A percentile compares a stretch with the other conserved stretches of the same genome.
Evolutionary conservation across 1,140 invertebrate genomes (phyloP).

Genomic region (Chironomus tepperi): DNA sequence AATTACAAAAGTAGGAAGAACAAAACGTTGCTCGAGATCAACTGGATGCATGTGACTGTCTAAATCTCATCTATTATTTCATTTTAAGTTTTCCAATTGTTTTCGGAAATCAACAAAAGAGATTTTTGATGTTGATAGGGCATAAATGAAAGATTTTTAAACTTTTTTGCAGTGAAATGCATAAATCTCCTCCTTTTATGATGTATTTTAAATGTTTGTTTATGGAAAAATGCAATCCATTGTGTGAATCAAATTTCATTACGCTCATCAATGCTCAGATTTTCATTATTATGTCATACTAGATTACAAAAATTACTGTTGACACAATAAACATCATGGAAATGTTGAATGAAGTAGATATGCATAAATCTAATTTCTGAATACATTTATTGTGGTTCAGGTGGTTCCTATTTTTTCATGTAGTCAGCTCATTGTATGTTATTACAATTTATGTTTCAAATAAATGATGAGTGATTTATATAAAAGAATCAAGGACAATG

Average conservation of each 20-base stretch:
- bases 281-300: slow-evolving; percentile 3
- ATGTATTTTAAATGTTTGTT: slow-evolving; percentile 19
- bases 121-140: not conserved
- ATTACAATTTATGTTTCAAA: too few relatives aligned
- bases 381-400: not conserved
- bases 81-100: not conserved
- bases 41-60: too few relatives aligned
- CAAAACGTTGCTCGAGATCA: too few relatives aligned
- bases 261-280: not conserved
- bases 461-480: too few relatives aligned
- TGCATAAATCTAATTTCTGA: not conserved
- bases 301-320: not conserved
- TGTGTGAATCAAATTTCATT: slow-evolving; percentile 17
- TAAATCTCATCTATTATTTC: too few relatives aligned
- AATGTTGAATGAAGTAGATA: not conserved
- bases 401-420: not conserved
- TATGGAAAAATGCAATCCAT: not conserved
- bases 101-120: not conserved
- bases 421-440: not conserved
- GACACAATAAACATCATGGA: not conserved
- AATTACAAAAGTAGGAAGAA: too few relatives aligned
- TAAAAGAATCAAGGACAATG: not conserved
- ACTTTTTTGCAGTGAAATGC: not conserved
- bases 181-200: not conserved
- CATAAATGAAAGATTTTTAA: not conserved